phyloP scores from a whole-genome alignment of 2,113 vertebrate species.

The Craseonycteris thonglongyai region DNA sequence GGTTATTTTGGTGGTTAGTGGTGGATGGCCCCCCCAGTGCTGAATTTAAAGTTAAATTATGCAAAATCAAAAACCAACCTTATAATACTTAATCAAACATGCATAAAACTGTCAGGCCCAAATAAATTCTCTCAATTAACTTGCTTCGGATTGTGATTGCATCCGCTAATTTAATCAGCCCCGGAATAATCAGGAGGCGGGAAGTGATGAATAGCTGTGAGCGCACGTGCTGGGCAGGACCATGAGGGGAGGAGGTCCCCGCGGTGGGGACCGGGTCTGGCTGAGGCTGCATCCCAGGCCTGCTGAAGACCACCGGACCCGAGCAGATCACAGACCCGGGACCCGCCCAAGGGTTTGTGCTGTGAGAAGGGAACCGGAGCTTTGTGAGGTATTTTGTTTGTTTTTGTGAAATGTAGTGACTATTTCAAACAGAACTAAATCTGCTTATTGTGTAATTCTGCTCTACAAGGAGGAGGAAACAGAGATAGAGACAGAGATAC shows the following conservation, averaged over 20 bases:
- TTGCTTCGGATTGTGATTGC: constrained; percentile 87
- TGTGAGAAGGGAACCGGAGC: not conserved
- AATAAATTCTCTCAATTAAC: constrained; percentile 93
- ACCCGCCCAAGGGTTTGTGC: no score
- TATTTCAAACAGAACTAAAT: not conserved
- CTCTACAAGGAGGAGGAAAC: not conserved
- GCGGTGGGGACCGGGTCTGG: fast-evolving
- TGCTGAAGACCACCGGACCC: fast-evolving
- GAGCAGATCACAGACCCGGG: fast-evolving
- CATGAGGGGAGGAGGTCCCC: not conserved
- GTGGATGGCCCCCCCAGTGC: constrained; percentile 74
- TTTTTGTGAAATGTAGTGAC: not conserved
- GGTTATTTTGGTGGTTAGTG: constrained; percentile 88
- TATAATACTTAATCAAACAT: constrained; percentile 94
- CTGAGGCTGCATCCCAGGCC: not conserved
- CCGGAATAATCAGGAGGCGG: constrained; percentile 79
- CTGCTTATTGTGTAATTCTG: not conserved
- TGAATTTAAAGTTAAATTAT: constrained; percentile 94
- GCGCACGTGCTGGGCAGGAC: not conserved
- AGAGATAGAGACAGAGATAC: not conserved
- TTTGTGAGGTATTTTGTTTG: not conserved
- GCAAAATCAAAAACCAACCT: constrained; percentile 94
- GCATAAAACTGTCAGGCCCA: constrained; percentile 89
- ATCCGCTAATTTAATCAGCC: constrained; percentile 92
- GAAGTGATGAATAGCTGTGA: constrained; percentile 73